Conservation (phyloP, 2,888 invertebrate genomes). For the Cantharis lateralis region DNA sequence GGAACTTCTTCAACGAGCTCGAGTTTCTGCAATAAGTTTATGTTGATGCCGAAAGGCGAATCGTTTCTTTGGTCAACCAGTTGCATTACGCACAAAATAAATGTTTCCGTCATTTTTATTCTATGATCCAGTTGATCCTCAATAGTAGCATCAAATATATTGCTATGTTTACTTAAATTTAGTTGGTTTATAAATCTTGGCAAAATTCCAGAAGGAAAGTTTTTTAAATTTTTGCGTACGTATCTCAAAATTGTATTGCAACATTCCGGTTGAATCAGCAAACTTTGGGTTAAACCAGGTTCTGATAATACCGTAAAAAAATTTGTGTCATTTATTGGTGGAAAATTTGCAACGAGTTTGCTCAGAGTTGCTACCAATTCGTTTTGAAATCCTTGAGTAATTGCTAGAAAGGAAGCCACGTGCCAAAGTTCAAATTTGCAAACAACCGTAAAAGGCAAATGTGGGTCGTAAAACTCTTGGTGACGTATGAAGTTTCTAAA, state of each 20-base stretch:
- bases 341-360: constrained; percentile 53
- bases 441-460: constrained; percentile 65
- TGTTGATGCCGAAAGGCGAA: constrained; percentile 44
- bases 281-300: constrained; percentile 51
- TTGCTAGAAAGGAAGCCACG: constrained; percentile 58
- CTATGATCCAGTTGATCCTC: constrained; percentile 51
- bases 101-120: constrained; percentile 60
- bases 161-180: constrained; percentile 64
- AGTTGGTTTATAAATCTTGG: constrained; percentile 61
- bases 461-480: constrained; percentile 68
- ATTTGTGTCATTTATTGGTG: constrained; percentile 43
- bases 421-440: constrained; percentile 67
- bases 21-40: constrained; percentile 45
- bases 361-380: constrained; percentile 63
- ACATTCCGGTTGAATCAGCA: constrained; percentile 48
- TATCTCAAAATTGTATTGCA: constrained; percentile 49
- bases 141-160: constrained; percentile 55
- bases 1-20: constrained; percentile 37
- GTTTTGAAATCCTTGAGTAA: constrained; percentile 59
- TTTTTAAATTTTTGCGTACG: constrained; percentile 46
- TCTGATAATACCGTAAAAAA: constrained; percentile 52
- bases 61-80: constrained; percentile 53
- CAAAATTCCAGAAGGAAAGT: constrained; percentile 47
- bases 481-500: constrained; percentile 63
- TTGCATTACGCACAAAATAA: constrained; percentile 57